Conservation (phyloP, 2,113 vertebrate genomes). For the Azemiops feae region DNA sequence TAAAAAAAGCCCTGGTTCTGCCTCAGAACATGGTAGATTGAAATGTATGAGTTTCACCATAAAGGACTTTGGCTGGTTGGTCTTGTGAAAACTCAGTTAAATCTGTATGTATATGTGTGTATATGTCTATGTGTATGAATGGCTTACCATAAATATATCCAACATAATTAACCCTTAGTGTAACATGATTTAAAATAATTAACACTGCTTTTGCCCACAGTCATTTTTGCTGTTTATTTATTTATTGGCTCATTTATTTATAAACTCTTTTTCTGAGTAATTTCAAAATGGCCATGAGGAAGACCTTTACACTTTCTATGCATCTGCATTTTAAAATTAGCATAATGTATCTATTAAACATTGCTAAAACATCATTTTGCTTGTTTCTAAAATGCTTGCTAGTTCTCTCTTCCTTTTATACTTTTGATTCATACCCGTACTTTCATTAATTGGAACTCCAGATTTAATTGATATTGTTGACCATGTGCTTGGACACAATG, state of each 20-base stretch:
- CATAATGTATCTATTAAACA: conserved; percentile 12
- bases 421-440: not conserved
- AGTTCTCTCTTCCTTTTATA: not conserved
- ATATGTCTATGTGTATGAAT: not conserved
- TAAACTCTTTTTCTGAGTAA: not conserved
- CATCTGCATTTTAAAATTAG: not conserved
- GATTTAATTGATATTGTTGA: not conserved
- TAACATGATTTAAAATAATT: not conserved
- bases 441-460: not conserved
- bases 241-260: not conserved
- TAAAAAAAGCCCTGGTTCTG: not conserved
- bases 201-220: not conserved
- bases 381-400: conserved; percentile 1
- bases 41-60: not conserved
- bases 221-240: not conserved
- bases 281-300: not conserved
- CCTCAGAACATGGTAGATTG: not conserved
- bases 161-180: conserved; percentile 3
- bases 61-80: not conserved
- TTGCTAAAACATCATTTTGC: not conserved
- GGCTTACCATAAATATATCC: not conserved
- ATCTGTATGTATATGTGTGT: not conserved
- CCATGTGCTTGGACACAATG: not conserved
- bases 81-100: not conserved
- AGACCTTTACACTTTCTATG: not conserved